A percentile compares a stretch with the other conserved stretches of the same genome.
phyloP scores from a whole-genome alignment of 2,888 invertebrate genomes.

The Euspilapteryx auroguttella region DNA sequence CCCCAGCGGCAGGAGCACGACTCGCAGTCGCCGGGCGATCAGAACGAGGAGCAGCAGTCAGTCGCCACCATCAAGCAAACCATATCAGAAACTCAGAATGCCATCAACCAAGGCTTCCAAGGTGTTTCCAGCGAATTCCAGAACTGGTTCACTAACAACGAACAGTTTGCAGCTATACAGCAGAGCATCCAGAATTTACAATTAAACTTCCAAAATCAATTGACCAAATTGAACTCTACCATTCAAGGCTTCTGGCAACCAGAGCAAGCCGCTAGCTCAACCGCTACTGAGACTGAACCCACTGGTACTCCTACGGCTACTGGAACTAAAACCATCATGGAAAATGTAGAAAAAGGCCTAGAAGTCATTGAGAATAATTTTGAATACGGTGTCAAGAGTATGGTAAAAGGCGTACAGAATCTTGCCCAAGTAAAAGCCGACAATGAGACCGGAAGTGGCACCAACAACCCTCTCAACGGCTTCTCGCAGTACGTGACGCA shows the following conservation, averaged over 20 bases:
- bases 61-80: conserved; percentile 21
- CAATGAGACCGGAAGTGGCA: conserved; percentile 11
- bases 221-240: conserved; percentile 26
- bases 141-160: conserved; percentile 19
- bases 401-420: conserved; percentile 24
- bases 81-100: conserved; percentile 20
- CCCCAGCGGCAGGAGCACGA: conserved; percentile 47
- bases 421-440: conserved; percentile 22
- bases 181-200: conserved; percentile 24
- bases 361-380: conserved; percentile 26
- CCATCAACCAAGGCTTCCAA: conserved; percentile 18
- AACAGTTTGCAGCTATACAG: conserved; percentile 22
- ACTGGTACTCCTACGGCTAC: background rate
- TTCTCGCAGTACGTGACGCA: conserved; percentile 7
- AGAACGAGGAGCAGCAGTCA: conserved; percentile 18
- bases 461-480: conserved; percentile 2
- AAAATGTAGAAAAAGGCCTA: conserved; percentile 16
- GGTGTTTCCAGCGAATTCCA: conserved; percentile 25
- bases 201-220: conserved; percentile 21
- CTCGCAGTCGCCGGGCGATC: conserved; percentile 34
- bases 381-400: conserved; percentile 21
- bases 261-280: conserved; percentile 9
- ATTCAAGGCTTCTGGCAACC: conserved; percentile 19
- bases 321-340: conserved; percentile 12
- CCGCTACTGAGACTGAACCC: background rate